Percentiles rank a stretch among this genome's conserved stretches.
Conservation (phyloP, 2,797 vertebrate genomes). For the Pangasius macronema region DNA sequence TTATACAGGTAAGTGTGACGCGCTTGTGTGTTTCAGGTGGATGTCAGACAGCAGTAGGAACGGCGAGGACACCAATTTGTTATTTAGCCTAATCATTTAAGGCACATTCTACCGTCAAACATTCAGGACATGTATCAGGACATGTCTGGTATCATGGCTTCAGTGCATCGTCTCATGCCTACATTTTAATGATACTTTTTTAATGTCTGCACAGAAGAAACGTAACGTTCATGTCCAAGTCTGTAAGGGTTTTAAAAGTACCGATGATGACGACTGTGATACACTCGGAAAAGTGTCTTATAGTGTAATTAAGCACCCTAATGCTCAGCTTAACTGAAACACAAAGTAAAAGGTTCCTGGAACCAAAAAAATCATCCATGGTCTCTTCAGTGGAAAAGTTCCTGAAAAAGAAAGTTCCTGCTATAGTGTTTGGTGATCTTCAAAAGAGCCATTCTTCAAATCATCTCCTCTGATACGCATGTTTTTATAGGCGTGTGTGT, state of each 20-base stretch:
- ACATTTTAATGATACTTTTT: not conserved
- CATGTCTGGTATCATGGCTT: too few relatives aligned
- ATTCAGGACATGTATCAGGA: not conserved
- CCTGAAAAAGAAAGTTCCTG: not conserved
- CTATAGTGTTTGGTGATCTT: not conserved
- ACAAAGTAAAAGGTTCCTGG: not conserved
- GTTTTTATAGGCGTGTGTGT: not conserved
- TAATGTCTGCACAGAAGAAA: not conserved
- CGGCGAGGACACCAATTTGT: too few relatives aligned
- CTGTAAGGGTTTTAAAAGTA: not conserved
- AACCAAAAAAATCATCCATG: not conserved
- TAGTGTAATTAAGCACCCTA: too few relatives aligned
- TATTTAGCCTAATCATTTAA: not conserved
- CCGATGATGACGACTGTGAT: not conserved
- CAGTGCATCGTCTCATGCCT: not conserved
- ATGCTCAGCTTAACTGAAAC: too few relatives aligned
- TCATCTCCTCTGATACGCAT: not conserved
- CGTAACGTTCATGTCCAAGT: not conserved
- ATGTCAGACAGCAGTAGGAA: too few relatives aligned
- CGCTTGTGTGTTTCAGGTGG: not conserved
- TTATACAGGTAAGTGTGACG: not conserved
- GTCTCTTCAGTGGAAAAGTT: not conserved
- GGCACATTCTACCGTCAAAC: not conserved
- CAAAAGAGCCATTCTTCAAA: not conserved
- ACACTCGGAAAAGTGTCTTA: not conserved